phyloP scores from a whole-genome alignment of 2,888 invertebrate genomes.

The Drosophila demipolita region DNA sequence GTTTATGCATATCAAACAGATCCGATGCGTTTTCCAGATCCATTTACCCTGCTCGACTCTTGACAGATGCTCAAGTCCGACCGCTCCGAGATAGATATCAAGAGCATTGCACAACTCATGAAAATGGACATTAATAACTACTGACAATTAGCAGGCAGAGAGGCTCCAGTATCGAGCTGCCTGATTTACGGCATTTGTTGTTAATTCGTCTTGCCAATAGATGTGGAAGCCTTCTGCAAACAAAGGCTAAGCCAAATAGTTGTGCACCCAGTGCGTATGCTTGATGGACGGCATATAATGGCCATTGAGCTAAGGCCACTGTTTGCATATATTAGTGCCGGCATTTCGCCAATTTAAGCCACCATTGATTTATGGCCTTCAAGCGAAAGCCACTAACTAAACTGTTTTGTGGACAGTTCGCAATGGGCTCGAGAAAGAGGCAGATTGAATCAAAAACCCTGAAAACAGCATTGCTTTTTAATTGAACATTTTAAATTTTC shows the following conservation, averaged over 20 bases:
- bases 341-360: constrained; percentile 55
- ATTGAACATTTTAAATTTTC: background rate
- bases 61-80: constrained; percentile 33
- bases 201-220: constrained; percentile 70
- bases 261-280: constrained; percentile 65
- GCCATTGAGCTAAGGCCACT: constrained; percentile 37
- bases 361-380: constrained; percentile 59
- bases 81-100: constrained; percentile 35
- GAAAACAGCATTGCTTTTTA: constrained; percentile 14
- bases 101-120: constrained; percentile 20
- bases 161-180: constrained; percentile 47
- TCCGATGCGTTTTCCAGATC: constrained; percentile 51
- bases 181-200: constrained; percentile 75
- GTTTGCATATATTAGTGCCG: background rate
- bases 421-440: background rate
- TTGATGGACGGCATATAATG: constrained; percentile 66
- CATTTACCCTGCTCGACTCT: constrained; percentile 42
- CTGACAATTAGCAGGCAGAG: constrained; percentile 52
- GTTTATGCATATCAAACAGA: constrained; percentile 48
- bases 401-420: constrained; percentile 38
- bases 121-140: constrained; percentile 44
- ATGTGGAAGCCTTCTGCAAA: constrained; percentile 30
- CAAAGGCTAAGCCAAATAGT: constrained; percentile 54
- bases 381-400: constrained; percentile 58
- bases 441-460: background rate